Percentiles rank a stretch among this genome's conserved stretches.
Conservation (phyloP, 1,140 invertebrate genomes). For the Zaprionus davidi region DNA sequence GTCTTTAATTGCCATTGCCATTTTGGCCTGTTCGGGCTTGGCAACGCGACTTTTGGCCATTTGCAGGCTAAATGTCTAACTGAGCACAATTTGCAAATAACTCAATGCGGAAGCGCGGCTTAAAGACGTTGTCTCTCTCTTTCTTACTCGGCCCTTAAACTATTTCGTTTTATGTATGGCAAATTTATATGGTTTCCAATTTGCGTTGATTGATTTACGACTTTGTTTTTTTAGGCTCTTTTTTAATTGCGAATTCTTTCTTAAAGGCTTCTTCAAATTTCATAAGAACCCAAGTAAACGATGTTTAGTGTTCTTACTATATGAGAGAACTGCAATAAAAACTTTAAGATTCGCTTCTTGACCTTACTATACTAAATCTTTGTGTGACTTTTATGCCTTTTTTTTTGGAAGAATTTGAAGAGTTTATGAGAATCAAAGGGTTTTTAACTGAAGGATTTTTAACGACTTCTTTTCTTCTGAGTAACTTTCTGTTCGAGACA, state of each 20-base stretch:
- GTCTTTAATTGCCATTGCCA: constrained; percentile 74
- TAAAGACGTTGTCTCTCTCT: constrained; percentile 7
- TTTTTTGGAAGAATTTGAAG: too few species aligned
- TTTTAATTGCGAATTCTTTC: constrained; percentile 8
- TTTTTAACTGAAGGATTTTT: too few species aligned
- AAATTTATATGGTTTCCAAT: constrained; percentile 6
- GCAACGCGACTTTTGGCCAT: constrained; percentile 41
- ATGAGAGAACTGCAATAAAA: not conserved
- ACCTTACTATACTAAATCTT: not conserved
- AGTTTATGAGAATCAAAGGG: too few species aligned
- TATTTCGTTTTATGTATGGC: not conserved
- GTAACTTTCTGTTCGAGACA: too few species aligned
- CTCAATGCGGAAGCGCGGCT: constrained; percentile 35
- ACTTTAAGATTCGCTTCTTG: not conserved
- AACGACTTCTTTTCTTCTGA: too few species aligned
- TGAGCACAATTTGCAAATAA: constrained; percentile 39
- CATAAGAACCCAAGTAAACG: not conserved
- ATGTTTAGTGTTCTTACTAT: not conserved
- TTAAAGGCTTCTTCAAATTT: not conserved
- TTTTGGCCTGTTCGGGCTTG: constrained; percentile 45
- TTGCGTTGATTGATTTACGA: constrained; percentile 66
- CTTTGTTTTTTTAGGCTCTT: constrained; percentile 1
- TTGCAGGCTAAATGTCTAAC: constrained; percentile 30
- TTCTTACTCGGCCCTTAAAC: not conserved
- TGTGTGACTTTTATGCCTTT: not conserved